Base-by-base conservation (phyloP, 2,113 vertebrate species). In the Acrocephalus arundinaceus region DNA sequence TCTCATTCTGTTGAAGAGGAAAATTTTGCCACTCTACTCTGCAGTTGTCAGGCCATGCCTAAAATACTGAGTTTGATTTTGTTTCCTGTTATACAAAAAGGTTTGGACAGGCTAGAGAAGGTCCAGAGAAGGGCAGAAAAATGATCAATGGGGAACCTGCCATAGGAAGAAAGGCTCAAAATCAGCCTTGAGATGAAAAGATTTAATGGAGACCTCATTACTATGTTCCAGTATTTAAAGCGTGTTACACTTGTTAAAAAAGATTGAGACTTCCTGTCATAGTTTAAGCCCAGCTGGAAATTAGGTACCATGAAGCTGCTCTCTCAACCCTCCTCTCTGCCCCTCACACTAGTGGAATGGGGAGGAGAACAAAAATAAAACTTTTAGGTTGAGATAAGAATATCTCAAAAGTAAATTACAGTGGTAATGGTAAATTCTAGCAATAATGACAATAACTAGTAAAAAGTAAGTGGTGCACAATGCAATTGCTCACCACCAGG, bases 1-100 rank as follows among this genome's bases (percentile, higher is more conserved):
- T 27, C 20, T 77, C 35, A 11, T 57, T 86, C 46, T 68, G 19
- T 21, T 75, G 22, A 87, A 54, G 31, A 58, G 55, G 22, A 39
- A 3, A 55, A 23, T 62, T 70, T 83, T 83, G 10, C 46, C 21
- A 13, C 22, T 72, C 24, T 20, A 46, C 39, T 76, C 24, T 27
- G 41, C 0, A 0, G 6, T 35, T 90, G 48, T 35, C 55, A 76
- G n/a, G 15, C 7, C n/a, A 49, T 13, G 27, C 45, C n/a, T 31
- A 12, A 62, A 70, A 62, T 31, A 31, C 11, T 13, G 17, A 5
- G 4, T 35, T 89, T 30, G 18, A 13, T 62, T 83, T 76, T 48
- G 21, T 27, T 75, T 48, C 17, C 24, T 62, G 21, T 61, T 27
- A 16, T 13, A 19, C 25, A 62, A 48, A 68, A 54, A 41, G 6